These are phyloP conservation scores for Pseudanteris insignis DNA, from an alignment of 2,888 invertebrate species.

Conservation along the genomic window DNA sequence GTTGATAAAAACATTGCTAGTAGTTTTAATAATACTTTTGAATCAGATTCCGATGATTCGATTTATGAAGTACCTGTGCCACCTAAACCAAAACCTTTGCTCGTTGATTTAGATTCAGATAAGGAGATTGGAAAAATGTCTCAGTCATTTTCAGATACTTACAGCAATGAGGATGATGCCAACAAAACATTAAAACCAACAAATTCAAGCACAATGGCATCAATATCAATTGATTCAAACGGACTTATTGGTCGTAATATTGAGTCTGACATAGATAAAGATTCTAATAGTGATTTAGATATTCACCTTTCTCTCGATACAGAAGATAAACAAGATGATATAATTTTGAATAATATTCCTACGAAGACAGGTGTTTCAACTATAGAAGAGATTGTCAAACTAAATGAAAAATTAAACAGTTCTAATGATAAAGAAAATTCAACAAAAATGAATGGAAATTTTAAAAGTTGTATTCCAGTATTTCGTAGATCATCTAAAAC, in stretches of 20 bases:
- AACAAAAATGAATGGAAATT: too few relatives aligned
- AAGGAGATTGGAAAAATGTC: neutral
- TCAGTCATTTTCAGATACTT: neutral
- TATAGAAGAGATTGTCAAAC: too few relatives aligned
- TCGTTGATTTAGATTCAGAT: conserved; percentile 53
- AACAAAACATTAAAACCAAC: neutral
- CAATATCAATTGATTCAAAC: neutral
- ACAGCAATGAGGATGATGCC: neutral
- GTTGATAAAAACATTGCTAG: neutral
- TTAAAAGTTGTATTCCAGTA: too few relatives aligned
- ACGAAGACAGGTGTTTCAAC: too few relatives aligned
- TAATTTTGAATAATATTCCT: neutral
- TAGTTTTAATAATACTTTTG: neutral
- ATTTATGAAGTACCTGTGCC: conserved; percentile 62
- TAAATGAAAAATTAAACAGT: too few relatives aligned
- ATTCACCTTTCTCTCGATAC: neutral
- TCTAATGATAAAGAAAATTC: too few relatives aligned
- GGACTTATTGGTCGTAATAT: neutral
- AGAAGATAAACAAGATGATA: neutral
- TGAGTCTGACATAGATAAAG: conserved; percentile 6
- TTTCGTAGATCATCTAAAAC: too few relatives aligned
- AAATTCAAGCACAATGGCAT: neutral
- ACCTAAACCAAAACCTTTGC: conserved; percentile 57
- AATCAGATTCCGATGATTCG: conserved; percentile 56
- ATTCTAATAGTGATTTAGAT: neutral